Percentiles rank a stretch among this genome's conserved stretches.
phyloP scores from a whole-genome alignment of 2,888 invertebrate species.

The Chirona hameri region DNA sequence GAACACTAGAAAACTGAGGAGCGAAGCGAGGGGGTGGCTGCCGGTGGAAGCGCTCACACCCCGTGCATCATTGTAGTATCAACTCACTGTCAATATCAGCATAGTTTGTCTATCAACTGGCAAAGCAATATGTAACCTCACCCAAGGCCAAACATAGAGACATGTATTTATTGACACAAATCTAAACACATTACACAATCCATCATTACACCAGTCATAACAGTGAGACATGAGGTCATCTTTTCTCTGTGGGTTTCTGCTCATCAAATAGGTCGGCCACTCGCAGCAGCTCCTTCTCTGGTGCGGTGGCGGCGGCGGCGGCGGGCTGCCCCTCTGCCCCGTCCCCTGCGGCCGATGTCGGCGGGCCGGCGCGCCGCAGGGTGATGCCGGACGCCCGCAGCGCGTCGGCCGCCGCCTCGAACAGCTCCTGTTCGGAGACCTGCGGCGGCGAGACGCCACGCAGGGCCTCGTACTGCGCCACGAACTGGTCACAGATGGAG shows the following conservation, averaged over 20 bases:
- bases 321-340: neutral
- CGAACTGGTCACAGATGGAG: neutral
- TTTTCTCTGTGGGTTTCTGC: neutral
- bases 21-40: too few relatives aligned
- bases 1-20: too few relatives aligned
- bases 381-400: slow-evolving; percentile 24
- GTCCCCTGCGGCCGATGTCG: neutral
- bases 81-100: too few relatives aligned
- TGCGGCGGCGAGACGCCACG: neutral
- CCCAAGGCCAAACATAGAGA: too few relatives aligned
- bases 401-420: slow-evolving; percentile 31
- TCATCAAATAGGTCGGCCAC: neutral
- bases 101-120: too few relatives aligned
- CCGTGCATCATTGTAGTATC: too few relatives aligned
- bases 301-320: neutral
- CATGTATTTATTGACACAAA: too few relatives aligned
- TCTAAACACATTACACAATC: too few relatives aligned
- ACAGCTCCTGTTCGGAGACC: slow-evolving; percentile 7
- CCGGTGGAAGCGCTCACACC: too few relatives aligned
- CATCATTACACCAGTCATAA: too few relatives aligned
- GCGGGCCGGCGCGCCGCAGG: neutral
- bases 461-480: neutral
- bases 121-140: too few relatives aligned
- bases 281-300: neutral
- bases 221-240: neutral